phyloP scores from a whole-genome alignment of 1,140 invertebrate species.

The Atta colombica region DNA sequence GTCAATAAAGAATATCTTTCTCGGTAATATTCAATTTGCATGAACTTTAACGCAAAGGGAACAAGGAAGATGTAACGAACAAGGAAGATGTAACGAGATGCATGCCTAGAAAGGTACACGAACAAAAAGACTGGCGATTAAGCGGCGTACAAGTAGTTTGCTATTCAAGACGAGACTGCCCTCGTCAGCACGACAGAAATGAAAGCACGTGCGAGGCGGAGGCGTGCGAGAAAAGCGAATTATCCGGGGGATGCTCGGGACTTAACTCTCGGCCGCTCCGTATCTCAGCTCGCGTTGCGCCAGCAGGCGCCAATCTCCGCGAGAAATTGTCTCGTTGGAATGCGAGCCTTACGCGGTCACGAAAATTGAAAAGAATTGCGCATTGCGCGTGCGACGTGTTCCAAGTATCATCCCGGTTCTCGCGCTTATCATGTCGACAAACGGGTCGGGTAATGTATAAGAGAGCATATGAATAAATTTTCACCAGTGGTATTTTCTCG shows the following conservation, averaged over 20 bases:
- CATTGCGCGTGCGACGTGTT: constrained; percentile 49
- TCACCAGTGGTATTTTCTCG: not conserved
- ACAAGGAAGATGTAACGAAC: not conserved
- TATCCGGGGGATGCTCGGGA: constrained; percentile 61
- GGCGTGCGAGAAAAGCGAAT: constrained; percentile 67
- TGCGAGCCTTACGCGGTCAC: constrained; percentile 60
- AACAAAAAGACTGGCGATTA: constrained; percentile 68
- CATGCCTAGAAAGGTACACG: constrained; percentile 26
- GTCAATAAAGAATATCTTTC: not conserved
- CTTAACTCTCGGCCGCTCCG: constrained; percentile 44
- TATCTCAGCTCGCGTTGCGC: constrained; percentile 7
- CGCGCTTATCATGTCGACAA: not conserved
- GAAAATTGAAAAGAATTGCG: constrained; percentile 71
- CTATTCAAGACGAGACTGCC: constrained; percentile 65
- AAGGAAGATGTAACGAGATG: not conserved
- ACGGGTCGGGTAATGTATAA: constrained; percentile 41
- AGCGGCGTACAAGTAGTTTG: constrained; percentile 68
- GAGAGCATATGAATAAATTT: constrained; percentile 41
- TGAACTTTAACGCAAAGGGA: not conserved
- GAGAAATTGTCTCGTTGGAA: constrained; percentile 72
- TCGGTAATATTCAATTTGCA: constrained; percentile 31
- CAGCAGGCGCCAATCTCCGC: constrained; percentile 49
- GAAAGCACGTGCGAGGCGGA: constrained; percentile 62
- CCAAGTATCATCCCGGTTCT: constrained; percentile 45
- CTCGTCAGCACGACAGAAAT: constrained; percentile 65